A percentile compares a stretch with the other conserved stretches of the same genome.
These are phyloP conservation scores for Hippoglossus stenolepis DNA, from an alignment of 2,113 vertebrate species.

Conservation along the genomic window DNA sequence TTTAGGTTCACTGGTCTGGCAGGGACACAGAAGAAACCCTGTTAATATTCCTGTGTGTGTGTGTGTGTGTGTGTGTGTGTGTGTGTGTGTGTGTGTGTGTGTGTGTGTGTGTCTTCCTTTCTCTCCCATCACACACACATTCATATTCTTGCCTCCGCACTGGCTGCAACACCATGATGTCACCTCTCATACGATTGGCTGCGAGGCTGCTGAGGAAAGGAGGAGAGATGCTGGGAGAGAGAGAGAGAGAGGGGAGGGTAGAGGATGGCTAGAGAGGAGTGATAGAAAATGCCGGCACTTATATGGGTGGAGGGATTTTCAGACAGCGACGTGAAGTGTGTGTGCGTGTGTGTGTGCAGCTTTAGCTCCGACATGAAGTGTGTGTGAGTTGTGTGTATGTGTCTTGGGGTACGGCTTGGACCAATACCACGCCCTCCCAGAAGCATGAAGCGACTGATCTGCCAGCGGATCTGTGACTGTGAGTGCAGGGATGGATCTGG, in stretches of 20 bases:
- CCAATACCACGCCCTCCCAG: slow-evolving; percentile 76
- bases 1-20: slow-evolving; percentile 64
- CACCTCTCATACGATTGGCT: slow-evolving; percentile 92
- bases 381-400: slow-evolving; percentile 60
- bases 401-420: slow-evolving; percentile 71
- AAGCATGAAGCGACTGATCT: slow-evolving; percentile 98
- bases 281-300: slow-evolving; percentile 81
- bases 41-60: slow-evolving; percentile 86
- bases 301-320: slow-evolving; percentile 67
- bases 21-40: slow-evolving; percentile 49
- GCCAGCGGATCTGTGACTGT: slow-evolving; percentile 99
- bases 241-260: slow-evolving; percentile 45
- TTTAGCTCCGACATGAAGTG: slow-evolving; percentile 48
- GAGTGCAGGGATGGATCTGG: slow-evolving; percentile 88
- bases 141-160: slow-evolving; percentile 85
- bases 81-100: slow-evolving; percentile 85
- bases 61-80: slow-evolving; percentile 78
- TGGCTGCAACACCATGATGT: slow-evolving; percentile 95
- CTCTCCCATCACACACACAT: slow-evolving; percentile 51
- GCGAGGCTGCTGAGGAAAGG: slow-evolving; percentile 84
- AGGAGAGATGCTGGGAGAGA: slow-evolving; percentile 85
- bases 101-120: slow-evolving; percentile 26
- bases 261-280: slow-evolving; percentile 45
- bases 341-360: slow-evolving; percentile 33
- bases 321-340: slow-evolving; percentile 32